These are phyloP conservation scores for Gymnoscopelus microlampas DNA, from an alignment of 2,797 vertebrate genomes.

Conservation along the genomic window DNA sequence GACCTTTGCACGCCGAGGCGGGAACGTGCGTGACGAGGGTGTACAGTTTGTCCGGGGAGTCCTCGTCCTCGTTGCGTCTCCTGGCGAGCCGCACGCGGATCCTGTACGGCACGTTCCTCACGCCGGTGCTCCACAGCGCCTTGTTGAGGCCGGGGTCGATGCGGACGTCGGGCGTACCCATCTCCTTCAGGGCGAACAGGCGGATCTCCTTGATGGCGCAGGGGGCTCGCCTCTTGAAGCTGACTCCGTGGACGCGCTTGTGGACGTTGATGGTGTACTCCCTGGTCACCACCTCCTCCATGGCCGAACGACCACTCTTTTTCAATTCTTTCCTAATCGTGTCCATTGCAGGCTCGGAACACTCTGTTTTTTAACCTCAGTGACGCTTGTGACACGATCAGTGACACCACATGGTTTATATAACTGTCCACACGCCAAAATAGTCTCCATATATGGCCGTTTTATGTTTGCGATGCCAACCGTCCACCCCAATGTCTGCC, in stretches of 20 bases:
- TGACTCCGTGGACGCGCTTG: slow-evolving; percentile 96
- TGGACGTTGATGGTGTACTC: slow-evolving; percentile 99
- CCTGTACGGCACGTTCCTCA: slow-evolving; percentile 98
- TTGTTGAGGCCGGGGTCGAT: slow-evolving; percentile 98
- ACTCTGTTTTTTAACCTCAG: no score
- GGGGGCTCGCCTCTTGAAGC: slow-evolving; percentile 95
- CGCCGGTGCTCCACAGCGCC: slow-evolving; percentile 97
- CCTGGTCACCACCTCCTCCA: slow-evolving; percentile 88
- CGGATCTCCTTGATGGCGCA: slow-evolving; percentile 98
- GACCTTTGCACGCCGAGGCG: slow-evolving; percentile 98
- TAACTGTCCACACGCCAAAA: no score
- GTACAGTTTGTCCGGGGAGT: slow-evolving; percentile 98
- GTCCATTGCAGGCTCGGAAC: no score
- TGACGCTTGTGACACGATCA: no score
- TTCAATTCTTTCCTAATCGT: no score
- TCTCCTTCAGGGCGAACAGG: slow-evolving; percentile 97
- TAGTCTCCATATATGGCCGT: no score
- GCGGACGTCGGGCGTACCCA: slow-evolving; percentile 98
- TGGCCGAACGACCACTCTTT: no score
- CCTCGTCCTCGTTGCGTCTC: slow-evolving; percentile 97
- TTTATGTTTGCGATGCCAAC: no score
- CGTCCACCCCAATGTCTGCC: no score
- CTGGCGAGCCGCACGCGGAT: slow-evolving; percentile 96
- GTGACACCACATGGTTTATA: no score
- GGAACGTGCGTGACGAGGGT: slow-evolving; percentile 97